Conservation (phyloP, 1,140 invertebrate species). For the Planococcus citri region DNA sequence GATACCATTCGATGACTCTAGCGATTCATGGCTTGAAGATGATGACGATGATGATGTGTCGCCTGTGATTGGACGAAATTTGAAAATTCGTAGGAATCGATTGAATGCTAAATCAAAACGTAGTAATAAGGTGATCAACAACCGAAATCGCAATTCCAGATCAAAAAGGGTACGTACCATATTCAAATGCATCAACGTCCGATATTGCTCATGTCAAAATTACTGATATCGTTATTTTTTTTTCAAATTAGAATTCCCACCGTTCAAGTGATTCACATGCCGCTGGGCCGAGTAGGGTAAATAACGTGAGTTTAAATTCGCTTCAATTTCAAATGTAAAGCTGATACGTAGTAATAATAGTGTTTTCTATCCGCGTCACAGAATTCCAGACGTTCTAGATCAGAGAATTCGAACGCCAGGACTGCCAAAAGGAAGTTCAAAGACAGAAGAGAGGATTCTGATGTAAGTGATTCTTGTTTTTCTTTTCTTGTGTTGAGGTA, state of each 20-base stretch:
- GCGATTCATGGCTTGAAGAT: neutral
- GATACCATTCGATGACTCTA: neutral
- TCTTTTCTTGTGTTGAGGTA: neutral
- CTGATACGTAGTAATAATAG: no score
- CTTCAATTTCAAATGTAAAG: no score
- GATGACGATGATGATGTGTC: neutral
- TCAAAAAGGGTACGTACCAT: neutral
- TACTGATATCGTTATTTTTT: no score
- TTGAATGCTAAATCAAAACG: neutral
- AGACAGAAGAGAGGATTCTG: neutral
- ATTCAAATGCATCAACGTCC: neutral
- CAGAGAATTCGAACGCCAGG: neutral
- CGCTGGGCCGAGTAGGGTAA: neutral
- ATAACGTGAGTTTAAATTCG: slow-evolving; percentile 2
- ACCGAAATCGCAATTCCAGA: neutral
- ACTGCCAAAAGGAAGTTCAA: neutral
- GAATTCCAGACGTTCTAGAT: neutral
- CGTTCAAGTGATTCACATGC: neutral
- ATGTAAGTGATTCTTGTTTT: neutral
- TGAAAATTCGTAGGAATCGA: neutral
- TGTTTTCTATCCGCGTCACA: neutral
- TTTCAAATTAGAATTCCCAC: neutral
- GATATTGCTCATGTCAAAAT: no score
- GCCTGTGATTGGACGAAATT: neutral
- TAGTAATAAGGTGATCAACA: neutral